Evolutionary conservation across 2,888 invertebrate species (phyloP).

Genomic region (Apodemia zela): DNA sequence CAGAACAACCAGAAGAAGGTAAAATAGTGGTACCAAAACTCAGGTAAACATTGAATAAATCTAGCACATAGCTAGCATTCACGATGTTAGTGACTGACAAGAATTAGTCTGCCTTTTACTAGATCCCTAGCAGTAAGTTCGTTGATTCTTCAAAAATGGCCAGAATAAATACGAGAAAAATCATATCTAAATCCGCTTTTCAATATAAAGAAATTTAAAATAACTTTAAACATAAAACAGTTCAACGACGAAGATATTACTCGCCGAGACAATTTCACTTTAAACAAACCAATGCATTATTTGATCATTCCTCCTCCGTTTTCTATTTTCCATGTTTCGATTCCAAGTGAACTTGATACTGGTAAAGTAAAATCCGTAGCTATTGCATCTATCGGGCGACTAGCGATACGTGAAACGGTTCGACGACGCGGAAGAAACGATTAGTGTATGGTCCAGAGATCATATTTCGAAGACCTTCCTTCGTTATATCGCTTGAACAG

Average conservation of each 20-base stretch:
- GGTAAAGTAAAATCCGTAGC: conserved; percentile 31
- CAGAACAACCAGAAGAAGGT: no score
- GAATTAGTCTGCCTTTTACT: no score
- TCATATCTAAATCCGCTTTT: no score
- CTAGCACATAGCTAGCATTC: no score
- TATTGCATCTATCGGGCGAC: conserved; percentile 44
- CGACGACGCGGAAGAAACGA: conserved; percentile 62
- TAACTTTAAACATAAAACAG: not conserved
- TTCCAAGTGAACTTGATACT: conserved; percentile 29
- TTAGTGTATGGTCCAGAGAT: conserved; percentile 58
- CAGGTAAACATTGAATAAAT: no score
- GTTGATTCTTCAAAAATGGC: no score
- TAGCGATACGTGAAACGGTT: conserved; percentile 59
- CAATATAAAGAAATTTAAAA: not conserved
- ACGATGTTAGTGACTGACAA: no score
- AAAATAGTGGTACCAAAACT: no score
- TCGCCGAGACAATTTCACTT: conserved; percentile 7
- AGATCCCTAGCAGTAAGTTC: no score
- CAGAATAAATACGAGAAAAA: no score
- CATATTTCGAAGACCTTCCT: conserved; percentile 49
- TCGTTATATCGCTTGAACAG: conserved; percentile 36
- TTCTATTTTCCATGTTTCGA: conserved; percentile 31
- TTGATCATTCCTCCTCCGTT: conserved; percentile 22
- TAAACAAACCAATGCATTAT: conserved; percentile 8
- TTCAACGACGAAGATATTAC: not conserved